Evolutionary conservation across 2,113 vertebrate species (phyloP).

Genomic region (Xenopus borealis): DNA sequence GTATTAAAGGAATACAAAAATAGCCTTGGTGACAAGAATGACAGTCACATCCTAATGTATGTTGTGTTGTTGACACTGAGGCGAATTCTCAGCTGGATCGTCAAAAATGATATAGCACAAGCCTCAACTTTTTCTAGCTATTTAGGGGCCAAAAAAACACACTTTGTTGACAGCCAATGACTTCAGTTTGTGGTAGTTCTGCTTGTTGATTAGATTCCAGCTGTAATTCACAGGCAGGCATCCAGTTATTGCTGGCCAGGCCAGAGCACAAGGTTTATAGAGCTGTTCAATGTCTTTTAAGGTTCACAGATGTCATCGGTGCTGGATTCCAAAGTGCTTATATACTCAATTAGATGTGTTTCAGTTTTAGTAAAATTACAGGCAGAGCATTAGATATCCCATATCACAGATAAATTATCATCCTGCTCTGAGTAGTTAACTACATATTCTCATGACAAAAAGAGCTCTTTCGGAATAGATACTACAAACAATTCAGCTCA

Average conservation of each 20-base stretch:
- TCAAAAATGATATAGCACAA: conserved; percentile 17
- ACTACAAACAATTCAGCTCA: too few relatives aligned
- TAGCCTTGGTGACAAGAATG: conserved; percentile 10
- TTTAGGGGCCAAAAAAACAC: conserved; percentile 28
- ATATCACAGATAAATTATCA: too few relatives aligned
- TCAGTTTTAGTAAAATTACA: too few relatives aligned
- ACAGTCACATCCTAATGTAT: conserved; percentile 15
- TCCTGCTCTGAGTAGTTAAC: too few relatives aligned
- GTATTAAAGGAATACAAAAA: conserved; percentile 14
- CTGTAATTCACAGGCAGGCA: conserved; percentile 21
- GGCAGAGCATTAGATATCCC: too few relatives aligned
- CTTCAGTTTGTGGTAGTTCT: conserved; percentile 10
- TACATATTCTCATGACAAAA: too few relatives aligned
- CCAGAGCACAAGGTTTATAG: neutral
- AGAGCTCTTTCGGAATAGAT: too few relatives aligned
- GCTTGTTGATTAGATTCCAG: neutral
- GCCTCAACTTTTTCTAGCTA: neutral
- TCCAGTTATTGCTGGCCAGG: conserved; percentile 20
- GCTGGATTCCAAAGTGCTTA: too few relatives aligned
- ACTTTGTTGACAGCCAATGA: conserved; percentile 26
- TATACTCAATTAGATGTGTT: too few relatives aligned
- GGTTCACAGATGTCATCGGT: too few relatives aligned
- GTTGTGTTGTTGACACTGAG: conserved; percentile 32
- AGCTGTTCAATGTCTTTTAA: neutral
- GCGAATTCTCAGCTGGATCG: conserved; percentile 12